Evolutionary conservation across 2,888 invertebrate species (phyloP).

Genomic region (Crocallis elinguaria): DNA sequence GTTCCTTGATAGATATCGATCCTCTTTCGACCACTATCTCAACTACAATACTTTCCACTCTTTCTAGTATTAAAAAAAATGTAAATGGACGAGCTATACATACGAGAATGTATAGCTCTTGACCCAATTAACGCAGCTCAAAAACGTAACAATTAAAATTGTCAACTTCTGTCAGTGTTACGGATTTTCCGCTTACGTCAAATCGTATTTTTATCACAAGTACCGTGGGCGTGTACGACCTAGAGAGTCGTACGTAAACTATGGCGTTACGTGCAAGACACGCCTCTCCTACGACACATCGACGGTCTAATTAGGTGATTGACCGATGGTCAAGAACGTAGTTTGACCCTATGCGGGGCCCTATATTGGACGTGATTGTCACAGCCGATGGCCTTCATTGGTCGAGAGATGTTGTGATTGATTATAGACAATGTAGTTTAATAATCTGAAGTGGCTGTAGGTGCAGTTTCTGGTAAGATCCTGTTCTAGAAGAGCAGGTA

Average conservation of each 20-base stretch:
- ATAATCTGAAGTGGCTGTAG: background rate
- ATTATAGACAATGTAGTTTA: background rate
- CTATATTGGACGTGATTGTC: conserved; percentile 26
- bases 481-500: background rate
- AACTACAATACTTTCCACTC: too few relatives aligned
- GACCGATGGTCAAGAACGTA: conserved; percentile 40
- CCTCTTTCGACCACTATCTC: too few relatives aligned
- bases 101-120: too few relatives aligned
- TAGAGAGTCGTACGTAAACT: conserved; percentile 7
- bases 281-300: conserved; percentile 23
- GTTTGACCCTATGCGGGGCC: conserved; percentile 30
- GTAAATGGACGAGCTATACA: too few relatives aligned
- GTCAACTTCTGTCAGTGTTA: background rate
- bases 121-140: too few relatives aligned
- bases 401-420: background rate
- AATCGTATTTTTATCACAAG: conserved; percentile 8
- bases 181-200: conserved; percentile 17
- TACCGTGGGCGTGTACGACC: conserved; percentile 16
- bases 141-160: background rate
- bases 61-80: too few relatives aligned
- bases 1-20: too few relatives aligned
- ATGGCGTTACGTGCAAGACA: conserved; percentile 18
- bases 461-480: background rate
- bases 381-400: conserved; percentile 1
- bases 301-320: conserved; percentile 34